A percentile compares a stretch with the other conserved stretches of the same genome.
These are phyloP conservation scores for Pterobdella sp. DNA, from an alignment of 2,888 invertebrate species.

Conservation along the genomic window DNA sequence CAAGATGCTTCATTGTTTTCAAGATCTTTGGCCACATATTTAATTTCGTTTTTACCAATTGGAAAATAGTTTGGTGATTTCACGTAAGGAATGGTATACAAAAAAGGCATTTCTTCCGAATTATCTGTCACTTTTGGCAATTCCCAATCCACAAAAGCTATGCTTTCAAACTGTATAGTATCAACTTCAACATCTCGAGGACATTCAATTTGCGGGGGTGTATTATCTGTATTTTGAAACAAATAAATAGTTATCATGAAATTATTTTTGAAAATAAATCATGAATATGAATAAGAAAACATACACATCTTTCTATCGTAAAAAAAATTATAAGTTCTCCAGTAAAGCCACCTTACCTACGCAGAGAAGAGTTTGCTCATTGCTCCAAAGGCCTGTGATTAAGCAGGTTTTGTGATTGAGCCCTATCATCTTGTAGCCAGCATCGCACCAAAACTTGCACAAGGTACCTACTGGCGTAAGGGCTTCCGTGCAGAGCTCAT, in stretches of 20 bases:
- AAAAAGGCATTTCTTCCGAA: constrained; percentile 55
- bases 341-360: neutral
- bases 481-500: neutral
- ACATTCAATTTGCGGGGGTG: constrained; percentile 58
- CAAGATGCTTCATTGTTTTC: constrained; percentile 60
- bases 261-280: constrained; percentile 15
- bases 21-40: constrained; percentile 60
- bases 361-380: neutral
- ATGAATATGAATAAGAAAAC: constrained; percentile 7
- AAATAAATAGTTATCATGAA: too few species aligned
- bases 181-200: constrained; percentile 55
- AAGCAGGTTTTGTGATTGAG: neutral
- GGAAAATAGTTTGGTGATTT: constrained; percentile 56
- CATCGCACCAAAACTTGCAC: neutral
- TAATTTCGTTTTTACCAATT: constrained; percentile 58
- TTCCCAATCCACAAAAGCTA: constrained; percentile 56
- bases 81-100: constrained; percentile 60
- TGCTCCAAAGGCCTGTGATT: neutral
- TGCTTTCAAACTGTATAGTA: constrained; percentile 55
- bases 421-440: neutral
- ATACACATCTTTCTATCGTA: neutral
- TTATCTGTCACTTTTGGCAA: constrained; percentile 57
- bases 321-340: neutral
- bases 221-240: too few species aligned
- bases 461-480: neutral